These are phyloP conservation scores for Columbina picui DNA, from an alignment of 2,113 vertebrate genomes.

Conservation along the genomic window DNA sequence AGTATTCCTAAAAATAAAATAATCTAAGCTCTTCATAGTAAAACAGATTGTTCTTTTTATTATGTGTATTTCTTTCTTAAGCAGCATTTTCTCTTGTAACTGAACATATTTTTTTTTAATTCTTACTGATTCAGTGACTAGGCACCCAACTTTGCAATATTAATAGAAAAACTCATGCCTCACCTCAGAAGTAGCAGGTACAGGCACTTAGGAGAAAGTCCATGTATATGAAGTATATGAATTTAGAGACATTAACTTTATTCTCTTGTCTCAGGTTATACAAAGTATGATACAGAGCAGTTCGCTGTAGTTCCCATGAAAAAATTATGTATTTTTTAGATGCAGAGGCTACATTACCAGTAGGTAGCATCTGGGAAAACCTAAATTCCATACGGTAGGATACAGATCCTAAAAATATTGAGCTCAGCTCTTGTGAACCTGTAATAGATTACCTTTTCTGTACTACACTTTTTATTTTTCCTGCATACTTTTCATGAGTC, in stretches of 20 bases:
- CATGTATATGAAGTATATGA: rapidly evolving
- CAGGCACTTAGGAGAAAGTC: neutral
- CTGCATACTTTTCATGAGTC: neutral
- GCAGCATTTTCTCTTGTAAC: neutral
- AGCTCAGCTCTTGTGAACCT: neutral
- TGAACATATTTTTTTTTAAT: neutral
- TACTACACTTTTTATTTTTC: neutral
- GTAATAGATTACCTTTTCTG: rapidly evolving
- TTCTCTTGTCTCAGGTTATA: neutral
- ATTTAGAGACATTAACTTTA: neutral
- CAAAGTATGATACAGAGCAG: neutral
- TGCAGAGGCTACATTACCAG: neutral
- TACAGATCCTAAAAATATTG: neutral
- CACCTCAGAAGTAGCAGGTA: neutral
- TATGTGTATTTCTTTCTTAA: neutral
- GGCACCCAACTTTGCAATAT: neutral
- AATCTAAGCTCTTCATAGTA: neutral
- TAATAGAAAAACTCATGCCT: neutral
- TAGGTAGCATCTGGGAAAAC: neutral
- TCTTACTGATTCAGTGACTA: neutral
- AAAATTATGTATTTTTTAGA: neutral
- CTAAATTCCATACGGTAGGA: neutral
- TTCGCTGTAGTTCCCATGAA: neutral
- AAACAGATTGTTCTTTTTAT: neutral
- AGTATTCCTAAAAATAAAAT: slow-evolving; percentile 27